Evolutionary conservation across 2,797 vertebrate species (phyloP), one percentile per base, ranked within the genome.

Genomic region (Semaprochilodus insignis): DNA sequence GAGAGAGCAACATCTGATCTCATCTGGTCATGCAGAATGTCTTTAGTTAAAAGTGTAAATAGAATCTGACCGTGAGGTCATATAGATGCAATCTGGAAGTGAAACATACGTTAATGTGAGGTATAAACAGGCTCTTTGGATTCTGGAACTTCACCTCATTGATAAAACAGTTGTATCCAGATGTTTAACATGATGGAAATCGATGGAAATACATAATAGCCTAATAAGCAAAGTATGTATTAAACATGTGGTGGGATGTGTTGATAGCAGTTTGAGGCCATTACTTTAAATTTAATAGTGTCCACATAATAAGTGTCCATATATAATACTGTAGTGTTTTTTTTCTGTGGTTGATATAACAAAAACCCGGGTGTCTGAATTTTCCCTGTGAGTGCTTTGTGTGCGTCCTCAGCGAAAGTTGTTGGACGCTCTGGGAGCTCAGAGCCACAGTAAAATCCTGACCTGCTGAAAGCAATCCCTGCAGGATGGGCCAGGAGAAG

Each of bases 391-490:
- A 23, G 40, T 14, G 8, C 31, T n/a, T 60, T 51, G 36, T 13
- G 7, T 48, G 23, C 14, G 19, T 25, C 27, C 48, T 25, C 14
- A 23, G 66, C 62, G 13, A 13, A 55, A 16, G 60, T 48, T 59
- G 23, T 59, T 80, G 62, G 59, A 44, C 19, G 25, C n/a, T 74
- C 65, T 73, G 60, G 4, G 27, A 66, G 21, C 51, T 57, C 21
- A 59, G 52, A 23, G 44, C 25, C 52, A 31, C 40, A 34, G 14
- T 70, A 69, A 80, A 76, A 57, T 63, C 51, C 31, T 63, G 80
- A 78, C 31, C 63, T 63, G 48, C 57, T 83, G 66, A 79, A 80
- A 81, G 81, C 78, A 78, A 44, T 83, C 44, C 52, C 48, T 48
- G 19, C 66, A 71, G 77, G 27, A 80, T 21, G 57, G 40, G 36